These are phyloP conservation scores for Branchellion lobata DNA, from an alignment of 2,888 invertebrate species.

Conservation along the genomic window DNA sequence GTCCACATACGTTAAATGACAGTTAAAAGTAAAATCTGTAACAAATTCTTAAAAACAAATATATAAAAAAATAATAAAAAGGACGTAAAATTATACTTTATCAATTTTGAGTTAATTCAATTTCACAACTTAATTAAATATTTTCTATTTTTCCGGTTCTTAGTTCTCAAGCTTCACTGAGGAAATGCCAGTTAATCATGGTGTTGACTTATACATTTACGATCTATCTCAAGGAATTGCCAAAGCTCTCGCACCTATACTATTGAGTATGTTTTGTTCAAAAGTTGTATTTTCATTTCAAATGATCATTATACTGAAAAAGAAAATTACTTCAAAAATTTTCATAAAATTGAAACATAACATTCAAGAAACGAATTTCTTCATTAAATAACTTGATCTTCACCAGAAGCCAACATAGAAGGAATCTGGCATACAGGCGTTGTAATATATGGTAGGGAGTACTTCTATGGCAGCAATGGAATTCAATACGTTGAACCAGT, in stretches of 20 bases:
- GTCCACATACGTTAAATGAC: too few species aligned
- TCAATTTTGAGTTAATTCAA: too few species aligned
- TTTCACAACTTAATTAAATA: too few species aligned
- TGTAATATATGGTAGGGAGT: constrained; percentile 81
- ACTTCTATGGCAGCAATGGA: constrained; percentile 80
- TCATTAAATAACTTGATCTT: background rate
- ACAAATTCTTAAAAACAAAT: too few species aligned
- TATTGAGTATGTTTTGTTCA: constrained; percentile 17
- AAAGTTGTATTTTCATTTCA: background rate
- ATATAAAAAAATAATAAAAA: too few species aligned
- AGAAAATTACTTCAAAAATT: too few species aligned
- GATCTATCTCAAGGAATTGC: constrained; percentile 41
- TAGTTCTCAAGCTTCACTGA: background rate
- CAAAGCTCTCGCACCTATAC: constrained; percentile 10
- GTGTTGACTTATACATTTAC: constrained; percentile 25
- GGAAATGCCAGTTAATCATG: background rate
- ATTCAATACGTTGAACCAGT: constrained; percentile 79
- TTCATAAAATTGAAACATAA: too few species aligned
- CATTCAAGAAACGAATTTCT: too few species aligned
- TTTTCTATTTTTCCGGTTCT: too few species aligned
- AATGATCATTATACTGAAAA: too few species aligned
- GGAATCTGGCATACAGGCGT: constrained; percentile 91
- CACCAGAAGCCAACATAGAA: constrained; percentile 76
- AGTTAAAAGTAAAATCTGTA: too few species aligned
- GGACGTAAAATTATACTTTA: too few species aligned